These are phyloP conservation scores for Momotus momota DNA, from an alignment of 2,797 vertebrate genomes.

Conservation along the genomic window DNA sequence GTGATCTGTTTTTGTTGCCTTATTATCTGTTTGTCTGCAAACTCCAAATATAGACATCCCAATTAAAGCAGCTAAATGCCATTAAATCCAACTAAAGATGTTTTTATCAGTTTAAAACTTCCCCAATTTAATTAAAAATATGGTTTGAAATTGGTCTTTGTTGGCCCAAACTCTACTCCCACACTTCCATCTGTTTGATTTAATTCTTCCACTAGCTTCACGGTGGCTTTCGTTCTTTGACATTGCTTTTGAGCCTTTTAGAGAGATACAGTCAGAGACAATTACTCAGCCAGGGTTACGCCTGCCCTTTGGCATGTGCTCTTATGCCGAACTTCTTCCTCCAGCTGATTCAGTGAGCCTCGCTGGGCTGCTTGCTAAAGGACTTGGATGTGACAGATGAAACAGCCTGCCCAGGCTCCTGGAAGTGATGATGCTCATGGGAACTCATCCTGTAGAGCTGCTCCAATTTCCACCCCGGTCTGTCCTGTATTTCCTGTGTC, in stretches of 20 bases:
- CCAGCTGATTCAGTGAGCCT: neutral
- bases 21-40: slow-evolving; percentile 66
- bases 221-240: neutral
- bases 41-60: slow-evolving; percentile 68
- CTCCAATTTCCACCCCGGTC: rapidly evolving
- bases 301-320: neutral
- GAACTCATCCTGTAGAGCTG: neutral
- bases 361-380: neutral
- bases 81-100: slow-evolving; percentile 65
- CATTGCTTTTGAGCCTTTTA: neutral
- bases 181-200: neutral
- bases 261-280: neutral
- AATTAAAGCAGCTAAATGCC: slow-evolving; percentile 70
- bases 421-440: rapidly evolving
- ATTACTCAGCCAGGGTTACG: neutral
- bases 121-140: slow-evolving; percentile 67
- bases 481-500: rapidly evolving
- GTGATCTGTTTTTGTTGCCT: slow-evolving; percentile 70
- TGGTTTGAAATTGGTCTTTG: neutral
- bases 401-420: neutral
- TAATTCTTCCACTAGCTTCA: neutral
- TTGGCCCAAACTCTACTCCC: neutral
- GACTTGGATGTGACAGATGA: neutral
- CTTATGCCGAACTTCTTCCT: neutral
- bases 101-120: slow-evolving; percentile 67